Base-by-base conservation (phyloP, 2,797 vertebrate species). In the Anas bernieri region DNA sequence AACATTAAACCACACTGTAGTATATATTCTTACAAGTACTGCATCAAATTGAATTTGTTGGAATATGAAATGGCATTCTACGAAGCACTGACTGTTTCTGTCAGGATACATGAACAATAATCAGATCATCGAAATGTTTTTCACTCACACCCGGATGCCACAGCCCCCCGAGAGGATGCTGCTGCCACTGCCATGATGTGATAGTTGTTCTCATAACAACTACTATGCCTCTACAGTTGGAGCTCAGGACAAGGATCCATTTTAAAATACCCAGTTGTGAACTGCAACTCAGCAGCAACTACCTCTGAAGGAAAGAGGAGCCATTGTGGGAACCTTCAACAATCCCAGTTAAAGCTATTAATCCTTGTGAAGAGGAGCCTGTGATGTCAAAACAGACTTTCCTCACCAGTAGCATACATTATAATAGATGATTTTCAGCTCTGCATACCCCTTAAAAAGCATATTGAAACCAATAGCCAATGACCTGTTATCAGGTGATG, bases 401-500 rank as follows among this genome's bases (percentile, higher is more conserved):
- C 30, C 30, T 92, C 22, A 13, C 35, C 39, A 18, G 20, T 45
- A 73, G 4, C 15, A 25, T 73, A 18, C 80, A 52, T 58, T 86
- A 88, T 86, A 95, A 87, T 37, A 67, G n/a, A 86, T 31, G 2
- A 45, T 91, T 83, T 89, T 86, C 64, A 88, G 30, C 62, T 79
- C 43, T 79, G n/a, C 6, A 64, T 67, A 74, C 7, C 13, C 37
- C 83, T 68, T 75, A 50, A 92, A 95, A 88, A 75, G 31, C 26
- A 54, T 61, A 94, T 91, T 30, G 75, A 90, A 90, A 61, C 62
- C 55, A 89, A 68, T 52, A 85, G 43, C 18, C 69, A 86, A 72
- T 83, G 37, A 55, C 39, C 83, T 96, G 93, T 79, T 94, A 94
- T 81, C 93, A 90, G 74, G 22, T 75, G 41, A 14, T 90, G 67